Base-by-base conservation (phyloP, 1,140 invertebrate species). In the Piezodorus guildinii region DNA sequence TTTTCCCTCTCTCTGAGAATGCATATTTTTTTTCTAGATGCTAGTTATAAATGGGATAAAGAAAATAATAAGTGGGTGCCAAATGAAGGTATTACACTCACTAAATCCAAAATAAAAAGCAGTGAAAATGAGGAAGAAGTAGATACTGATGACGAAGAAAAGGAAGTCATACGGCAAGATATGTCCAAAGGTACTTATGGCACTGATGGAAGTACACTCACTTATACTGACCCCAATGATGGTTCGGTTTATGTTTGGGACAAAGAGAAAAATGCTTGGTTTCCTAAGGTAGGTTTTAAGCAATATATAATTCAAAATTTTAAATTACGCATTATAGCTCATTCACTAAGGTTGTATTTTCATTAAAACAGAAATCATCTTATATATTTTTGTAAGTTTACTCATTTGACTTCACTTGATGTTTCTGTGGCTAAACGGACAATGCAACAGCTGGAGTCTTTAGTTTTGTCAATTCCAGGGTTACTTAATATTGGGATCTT, bases 211-310 rank as follows among this genome's bases (percentile, higher is more conserved):
- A 83, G 88, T 68, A 84, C 84, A 43, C 86, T 87, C 68, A 85
- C 84, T 6, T 94, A 91, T 68, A 88, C 83, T 16, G 94, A 96
- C 75, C 77, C 85, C 65, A 76, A 71, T 56, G 94, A 97, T 83
- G 92, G 92, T 4, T 86, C 85, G 10, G 83, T 87, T 62, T 96
- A 86, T 75, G 86, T 96, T 72, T 98, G 91, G 92, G 93, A 98
- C 77, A 78, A 78, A 59, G 81, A 84, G 43, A 96, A 91, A 74
- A 87, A 84, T 70, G 94, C 93, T 8, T 98, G 94, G 91, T 93
- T 97, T 79, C 94, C 94, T 21, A 96, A 96, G 82, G 85, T 83
- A 71, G 70, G 65, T 19, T 30, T 52, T 30, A 30, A 30, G n/a
- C n/a, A n/a, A n/a, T n/a, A n/a, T n/a, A n/a, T n/a, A n/a, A n/a